Base-by-base conservation (phyloP, 2,888 invertebrate genomes). In the Hydraecia micacea region DNA sequence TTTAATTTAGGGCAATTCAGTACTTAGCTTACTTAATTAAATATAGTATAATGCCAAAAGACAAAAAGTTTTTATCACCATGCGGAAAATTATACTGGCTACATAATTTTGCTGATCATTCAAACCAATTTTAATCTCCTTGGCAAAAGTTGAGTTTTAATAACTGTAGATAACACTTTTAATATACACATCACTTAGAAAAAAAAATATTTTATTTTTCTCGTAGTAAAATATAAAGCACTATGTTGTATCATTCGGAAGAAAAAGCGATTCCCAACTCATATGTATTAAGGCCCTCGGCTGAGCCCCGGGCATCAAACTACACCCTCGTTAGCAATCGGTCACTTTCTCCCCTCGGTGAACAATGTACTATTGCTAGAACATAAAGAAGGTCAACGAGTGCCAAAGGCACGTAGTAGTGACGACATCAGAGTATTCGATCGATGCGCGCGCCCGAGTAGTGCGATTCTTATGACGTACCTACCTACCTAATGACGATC, bases 321-420 rank as follows among this genome's bases (percentile, higher is more conserved):
- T 55, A 11, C 25, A 55, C 55, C 55, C n/a, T 55, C n/a, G 4
- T 58, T 58, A n/a, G n/a, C n/a, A 58, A 58, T 58, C 55, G 55
- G 55, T n/a, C n/a, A 58, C 55, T 58, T 58, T 58, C 55, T 58
- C 55, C 55, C n/a, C 55, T n/a, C 55, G 55, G 11, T 58, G n/a
- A 58, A 58, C 55, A 58, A 58, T 58, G n/a, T 58, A n/a, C 66
- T 42, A 67, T 49, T 68, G 46, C 28, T 28, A 21, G 67, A 68
- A 13, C 13, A 4, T 39, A 8, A 13, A 60, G 52, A 52, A 39
- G 70, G 60, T 60, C 39, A n/a, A 21, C n/a, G 18, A 39, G 21
- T 28, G 39, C 39, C n/a, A 60, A 39, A n/a, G 36, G n/a, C 58
- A n/a, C 36, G 21, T 70, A 39, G 58, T n/a, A n/a, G 36, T 58